phyloP scores from a whole-genome alignment of 1,140 invertebrate genomes.

The Carposina sasakii region DNA sequence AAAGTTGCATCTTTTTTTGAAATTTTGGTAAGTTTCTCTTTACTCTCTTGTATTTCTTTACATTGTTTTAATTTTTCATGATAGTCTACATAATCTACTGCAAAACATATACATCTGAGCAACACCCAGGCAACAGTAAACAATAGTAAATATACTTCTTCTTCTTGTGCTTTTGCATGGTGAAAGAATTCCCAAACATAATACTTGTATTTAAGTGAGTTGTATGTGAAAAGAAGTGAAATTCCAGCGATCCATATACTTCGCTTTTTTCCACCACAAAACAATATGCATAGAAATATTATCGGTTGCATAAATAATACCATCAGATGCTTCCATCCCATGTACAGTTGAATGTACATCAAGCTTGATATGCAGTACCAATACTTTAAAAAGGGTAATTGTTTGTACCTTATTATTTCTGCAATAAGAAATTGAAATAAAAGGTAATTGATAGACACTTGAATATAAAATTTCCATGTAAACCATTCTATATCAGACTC shows the following conservation, averaged over 20 bases:
- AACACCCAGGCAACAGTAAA: conserved; percentile 62
- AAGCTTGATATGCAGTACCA: conserved; percentile 62
- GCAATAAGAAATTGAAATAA: conserved; percentile 51
- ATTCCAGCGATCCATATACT: conserved; percentile 53
- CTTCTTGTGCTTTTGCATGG: conserved; percentile 47
- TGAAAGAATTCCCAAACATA: conserved; percentile 57
- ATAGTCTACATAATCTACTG: conserved; percentile 52
- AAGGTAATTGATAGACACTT: conserved; percentile 47
- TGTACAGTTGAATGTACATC: conserved; percentile 42
- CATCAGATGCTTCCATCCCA: conserved; percentile 47
- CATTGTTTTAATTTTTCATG: too few species aligned
- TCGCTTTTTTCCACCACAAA: conserved; percentile 45
- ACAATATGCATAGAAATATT: conserved; percentile 44
- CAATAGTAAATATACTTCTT: conserved; percentile 63
- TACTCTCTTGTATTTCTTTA: too few species aligned
- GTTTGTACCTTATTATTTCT: conserved; percentile 43
- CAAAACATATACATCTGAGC: conserved; percentile 64
- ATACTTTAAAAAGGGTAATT: conserved; percentile 34
- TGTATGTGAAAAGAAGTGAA: conserved; percentile 46
- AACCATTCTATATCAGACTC: conserved; percentile 68
- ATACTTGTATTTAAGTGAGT: conserved; percentile 58
- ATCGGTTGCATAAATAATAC: conserved; percentile 53
- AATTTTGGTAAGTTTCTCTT: conserved; percentile 15
- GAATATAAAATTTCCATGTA: conserved; percentile 60
- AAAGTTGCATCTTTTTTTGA: conserved; percentile 32